Conservation (phyloP, 2,797 vertebrate genomes). For the Alcedo quadribrachys region DNA sequence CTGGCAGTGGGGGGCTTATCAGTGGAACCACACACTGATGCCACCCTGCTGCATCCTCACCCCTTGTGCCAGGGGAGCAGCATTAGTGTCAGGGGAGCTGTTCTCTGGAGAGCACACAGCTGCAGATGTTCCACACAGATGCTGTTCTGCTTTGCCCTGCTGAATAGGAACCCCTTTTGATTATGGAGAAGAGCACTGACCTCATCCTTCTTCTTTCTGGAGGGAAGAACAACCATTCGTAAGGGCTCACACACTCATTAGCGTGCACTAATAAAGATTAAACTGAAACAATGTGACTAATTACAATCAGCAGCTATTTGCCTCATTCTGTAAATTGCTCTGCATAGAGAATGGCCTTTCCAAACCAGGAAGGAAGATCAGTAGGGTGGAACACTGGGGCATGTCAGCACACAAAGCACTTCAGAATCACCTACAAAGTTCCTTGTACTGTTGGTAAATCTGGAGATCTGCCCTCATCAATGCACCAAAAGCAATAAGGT, state of each 20-base stretch:
- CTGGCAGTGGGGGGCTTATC: not conserved
- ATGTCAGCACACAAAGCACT: not conserved
- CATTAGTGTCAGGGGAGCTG: not conserved
- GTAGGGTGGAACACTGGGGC: not conserved
- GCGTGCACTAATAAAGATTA: not conserved
- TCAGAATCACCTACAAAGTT: fast-evolving
- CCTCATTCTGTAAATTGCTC: slow-evolving; percentile 4
- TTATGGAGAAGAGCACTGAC: not conserved
- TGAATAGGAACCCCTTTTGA: not conserved
- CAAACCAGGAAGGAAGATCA: not conserved
- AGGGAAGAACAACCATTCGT: not conserved
- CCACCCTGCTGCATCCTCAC: not conserved
- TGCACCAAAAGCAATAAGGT: not conserved
- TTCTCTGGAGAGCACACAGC: not conserved
- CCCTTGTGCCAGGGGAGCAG: not conserved
- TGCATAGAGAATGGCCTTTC: not conserved
- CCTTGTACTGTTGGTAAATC: not conserved
- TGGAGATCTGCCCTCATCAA: not conserved
- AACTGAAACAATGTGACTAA: slow-evolving; percentile 3
- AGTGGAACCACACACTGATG: not conserved
- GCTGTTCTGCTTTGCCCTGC: not conserved
- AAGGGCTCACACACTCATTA: not conserved
- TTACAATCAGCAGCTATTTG: not conserved
- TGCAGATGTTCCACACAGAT: not conserved
- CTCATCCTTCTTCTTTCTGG: not conserved